phyloP scores from a whole-genome alignment of 2,113 vertebrate genomes.

The Dissostichus mawsoni region DNA sequence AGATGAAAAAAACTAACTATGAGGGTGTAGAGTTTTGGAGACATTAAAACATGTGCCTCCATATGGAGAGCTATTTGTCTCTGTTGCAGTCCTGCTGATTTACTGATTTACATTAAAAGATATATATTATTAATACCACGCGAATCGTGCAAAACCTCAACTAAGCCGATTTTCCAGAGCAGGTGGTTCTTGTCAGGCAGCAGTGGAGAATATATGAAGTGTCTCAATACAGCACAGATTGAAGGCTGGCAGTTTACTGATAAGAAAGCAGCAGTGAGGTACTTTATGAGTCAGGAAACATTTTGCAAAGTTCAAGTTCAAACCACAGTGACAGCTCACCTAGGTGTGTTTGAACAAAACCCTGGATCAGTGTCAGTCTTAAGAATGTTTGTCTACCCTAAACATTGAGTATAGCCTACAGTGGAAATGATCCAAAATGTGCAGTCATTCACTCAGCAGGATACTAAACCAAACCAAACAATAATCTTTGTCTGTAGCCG shows the following conservation, averaged over 20 bases:
- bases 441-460: background rate
- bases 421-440: conserved; percentile 13
- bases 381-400: background rate
- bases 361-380: conserved; percentile 27
- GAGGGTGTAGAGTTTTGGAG: background rate
- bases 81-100: background rate
- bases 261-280: conserved; percentile 28
- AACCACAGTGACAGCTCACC: background rate
- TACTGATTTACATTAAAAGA: background rate
- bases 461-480: background rate
- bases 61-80: background rate
- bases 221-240: conserved; percentile 38
- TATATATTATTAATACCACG: background rate
- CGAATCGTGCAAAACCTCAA: conserved; percentile 14
- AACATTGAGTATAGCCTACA: background rate
- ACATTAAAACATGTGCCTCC: background rate
- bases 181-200: conserved; percentile 45
- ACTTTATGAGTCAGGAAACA: conserved; percentile 31
- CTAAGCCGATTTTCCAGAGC: conserved; percentile 13
- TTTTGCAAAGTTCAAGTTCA: conserved; percentile 38
- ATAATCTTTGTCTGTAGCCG: background rate
- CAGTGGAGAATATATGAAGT: conserved; percentile 14
- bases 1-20: background rate
- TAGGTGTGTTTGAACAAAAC: conserved; percentile 21
- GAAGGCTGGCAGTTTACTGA: conserved; percentile 23